phyloP scores from a whole-genome alignment of 2,113 vertebrate genomes.

The Corythornis vintsioides region DNA sequence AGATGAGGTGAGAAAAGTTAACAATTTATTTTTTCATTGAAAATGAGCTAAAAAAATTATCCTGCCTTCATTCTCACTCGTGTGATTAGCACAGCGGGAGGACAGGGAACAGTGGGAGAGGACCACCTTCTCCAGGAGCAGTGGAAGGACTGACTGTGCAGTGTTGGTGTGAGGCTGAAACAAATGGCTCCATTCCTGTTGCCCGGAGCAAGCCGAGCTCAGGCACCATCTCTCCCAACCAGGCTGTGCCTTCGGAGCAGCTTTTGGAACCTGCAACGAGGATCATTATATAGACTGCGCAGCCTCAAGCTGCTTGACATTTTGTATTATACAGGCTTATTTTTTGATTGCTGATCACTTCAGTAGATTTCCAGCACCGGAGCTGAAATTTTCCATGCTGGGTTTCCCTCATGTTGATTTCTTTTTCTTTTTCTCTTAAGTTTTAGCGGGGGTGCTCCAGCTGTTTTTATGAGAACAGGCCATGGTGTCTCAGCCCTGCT shows the following conservation, averaged over 20 bases:
- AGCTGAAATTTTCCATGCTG: slow-evolving; percentile 54
- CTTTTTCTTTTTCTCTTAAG: background rate
- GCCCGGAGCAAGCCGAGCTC: rapidly evolving
- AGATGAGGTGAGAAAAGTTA: background rate
- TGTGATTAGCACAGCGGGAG: background rate
- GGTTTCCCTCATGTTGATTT: slow-evolving; percentile 43
- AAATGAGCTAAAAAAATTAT: background rate
- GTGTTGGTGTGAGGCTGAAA: background rate
- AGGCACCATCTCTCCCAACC: background rate
- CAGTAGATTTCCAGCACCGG: slow-evolving; percentile 6
- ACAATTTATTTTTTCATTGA: no score
- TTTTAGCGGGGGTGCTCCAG: slow-evolving; percentile 40
- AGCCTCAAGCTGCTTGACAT: slow-evolving; percentile 20
- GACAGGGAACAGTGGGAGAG: background rate
- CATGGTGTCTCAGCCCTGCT: background rate
- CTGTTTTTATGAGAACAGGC: slow-evolving; percentile 35
- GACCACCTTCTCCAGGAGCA: background rate
- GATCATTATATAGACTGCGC: background rate
- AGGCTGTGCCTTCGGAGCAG: background rate
- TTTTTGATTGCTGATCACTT: slow-evolving; percentile 15
- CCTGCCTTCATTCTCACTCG: rapidly evolving
- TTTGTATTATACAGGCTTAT: background rate
- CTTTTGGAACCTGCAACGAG: background rate
- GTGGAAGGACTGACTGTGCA: background rate
- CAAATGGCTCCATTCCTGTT: rapidly evolving